phyloP scores from a whole-genome alignment of 1,140 invertebrate genomes.

The Oscheius sp. region DNA sequence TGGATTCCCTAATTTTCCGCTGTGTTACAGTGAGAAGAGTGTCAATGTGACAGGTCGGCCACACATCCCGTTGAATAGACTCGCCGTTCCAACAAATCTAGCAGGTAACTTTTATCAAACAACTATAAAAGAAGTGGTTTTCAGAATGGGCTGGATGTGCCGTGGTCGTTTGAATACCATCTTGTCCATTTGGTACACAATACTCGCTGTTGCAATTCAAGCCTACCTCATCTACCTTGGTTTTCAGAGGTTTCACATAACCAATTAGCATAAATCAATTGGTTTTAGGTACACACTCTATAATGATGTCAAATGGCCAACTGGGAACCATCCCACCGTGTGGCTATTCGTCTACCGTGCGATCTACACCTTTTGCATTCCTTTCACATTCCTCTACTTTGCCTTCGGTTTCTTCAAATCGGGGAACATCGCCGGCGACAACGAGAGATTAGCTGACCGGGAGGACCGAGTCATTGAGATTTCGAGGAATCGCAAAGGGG shows the following conservation, averaged over 20 bases:
- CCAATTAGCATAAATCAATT: background rate
- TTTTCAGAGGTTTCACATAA: conserved; percentile 39
- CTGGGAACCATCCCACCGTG: conserved; percentile 48
- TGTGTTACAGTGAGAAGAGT: conserved; percentile 6
- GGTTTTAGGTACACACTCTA: conserved; percentile 51
- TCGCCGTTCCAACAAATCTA: background rate
- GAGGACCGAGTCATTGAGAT: conserved; percentile 47
- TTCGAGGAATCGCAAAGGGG: conserved; percentile 14
- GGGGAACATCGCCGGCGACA: conserved; percentile 59
- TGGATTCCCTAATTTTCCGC: background rate
- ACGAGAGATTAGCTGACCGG: conserved; percentile 50
- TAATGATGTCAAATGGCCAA: conserved; percentile 59
- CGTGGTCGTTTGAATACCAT: conserved; percentile 12
- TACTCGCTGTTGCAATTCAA: conserved; percentile 47
- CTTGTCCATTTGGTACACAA: conserved; percentile 49
- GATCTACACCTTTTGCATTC: conserved; percentile 51
- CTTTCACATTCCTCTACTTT: conserved; percentile 47
- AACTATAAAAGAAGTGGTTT: background rate
- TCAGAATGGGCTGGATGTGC: conserved; percentile 4
- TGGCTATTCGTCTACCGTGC: conserved; percentile 50
- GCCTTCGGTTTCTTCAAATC: conserved; percentile 52
- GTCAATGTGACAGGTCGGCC: conserved; percentile 8
- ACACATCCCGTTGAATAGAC: background rate
- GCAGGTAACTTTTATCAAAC: background rate
- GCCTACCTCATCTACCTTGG: conserved; percentile 55